Percentiles rank a stretch among this genome's conserved stretches.
phyloP scores from a whole-genome alignment of 2,888 invertebrate species.

The Synergus gifuensis region DNA sequence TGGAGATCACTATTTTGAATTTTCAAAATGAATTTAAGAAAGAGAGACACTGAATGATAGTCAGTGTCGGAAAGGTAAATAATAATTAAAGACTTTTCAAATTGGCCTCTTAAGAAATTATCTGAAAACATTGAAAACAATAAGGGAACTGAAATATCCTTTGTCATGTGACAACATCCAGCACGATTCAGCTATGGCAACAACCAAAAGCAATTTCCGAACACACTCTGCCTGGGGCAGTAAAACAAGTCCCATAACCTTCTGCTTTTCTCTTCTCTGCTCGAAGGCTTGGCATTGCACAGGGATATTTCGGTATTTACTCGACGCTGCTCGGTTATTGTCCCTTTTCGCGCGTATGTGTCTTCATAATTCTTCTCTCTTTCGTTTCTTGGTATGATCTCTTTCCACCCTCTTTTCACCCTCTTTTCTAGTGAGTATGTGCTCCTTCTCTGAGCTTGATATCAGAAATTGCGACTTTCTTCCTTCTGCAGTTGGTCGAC shows the following conservation, averaged over 20 bases:
- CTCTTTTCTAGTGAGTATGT: not conserved
- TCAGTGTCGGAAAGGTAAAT: too few species aligned
- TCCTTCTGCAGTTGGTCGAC: not conserved
- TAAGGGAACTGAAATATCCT: slow-evolving; percentile 12
- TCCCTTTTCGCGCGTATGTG: slow-evolving; percentile 32
- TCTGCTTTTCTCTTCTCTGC: slow-evolving; percentile 1
- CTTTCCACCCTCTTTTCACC: not conserved
- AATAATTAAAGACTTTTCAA: too few species aligned
- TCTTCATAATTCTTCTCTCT: slow-evolving; percentile 32
- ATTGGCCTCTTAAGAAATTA: too few species aligned
- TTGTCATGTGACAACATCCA: slow-evolving; percentile 20
- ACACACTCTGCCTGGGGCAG: slow-evolving; percentile 28
- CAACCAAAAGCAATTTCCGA: slow-evolving; percentile 26
- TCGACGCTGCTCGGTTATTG: slow-evolving; percentile 31
- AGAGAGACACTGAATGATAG: too few species aligned
- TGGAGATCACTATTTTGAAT: not conserved
- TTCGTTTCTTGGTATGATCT: slow-evolving; percentile 5
- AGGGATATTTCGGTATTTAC: slow-evolving; percentile 33
- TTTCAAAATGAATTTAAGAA: too few species aligned
- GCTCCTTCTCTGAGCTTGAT: slow-evolving; percentile 4
- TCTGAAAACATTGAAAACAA: not conserved
- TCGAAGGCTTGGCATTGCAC: slow-evolving; percentile 15
- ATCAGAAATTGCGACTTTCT: slow-evolving; percentile 24
- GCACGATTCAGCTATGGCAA: not conserved
- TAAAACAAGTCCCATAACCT: slow-evolving; percentile 12